Evolutionary conservation across 2,888 invertebrate genomes (phyloP), one percentile per base, ranked within the genome.

Genomic region (Acleris laterana): DNA sequence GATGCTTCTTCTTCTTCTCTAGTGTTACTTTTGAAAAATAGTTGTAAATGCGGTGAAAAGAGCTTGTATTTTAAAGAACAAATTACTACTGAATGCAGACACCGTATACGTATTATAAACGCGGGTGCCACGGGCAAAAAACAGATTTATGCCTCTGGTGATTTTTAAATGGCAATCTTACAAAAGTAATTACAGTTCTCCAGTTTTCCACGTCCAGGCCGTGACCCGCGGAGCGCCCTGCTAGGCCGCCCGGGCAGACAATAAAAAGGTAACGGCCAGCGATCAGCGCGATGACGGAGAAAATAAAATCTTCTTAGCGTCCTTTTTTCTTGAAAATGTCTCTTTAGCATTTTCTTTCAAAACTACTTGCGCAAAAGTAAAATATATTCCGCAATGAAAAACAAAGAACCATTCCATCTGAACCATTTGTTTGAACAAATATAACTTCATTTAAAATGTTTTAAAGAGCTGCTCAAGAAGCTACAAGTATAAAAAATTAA

Each of bases 251-350:
- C 77, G 77, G 78, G 73, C 73, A 73, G 79, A 81, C 85, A 83
- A 77, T 89, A 87, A 87, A 88, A 88, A 88, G 85, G 84, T 85
- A 89, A 89, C 85, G 81, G 79, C 77, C 70, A 76, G 74, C 77
- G 75, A 78, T 61, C 61, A 77, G 76, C 75, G 77, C 79, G 78
- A 78, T 79, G 79, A 78, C 77, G 77, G 75, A 79, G 82, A 85
- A 87, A 85, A 85, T 88, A 88, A 88, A 88, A 84, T 79, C 75
- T 80, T 83, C 84, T 88, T 88, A 89, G 87, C 84, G 83, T 77
- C 76, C 78, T 79, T 80, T 32, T 61, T 51, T 46, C 44, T 56
- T 42, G 55, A 38, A 55, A 50, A 65, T 51, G 44, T 22, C 56
- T 46, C 9, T 56, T 42, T 42, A 46, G 50, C 51, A 55, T 51